These are phyloP conservation scores for Saturnia japonica DNA, from an alignment of 2,888 invertebrate genomes.

Conservation along the genomic window DNA sequence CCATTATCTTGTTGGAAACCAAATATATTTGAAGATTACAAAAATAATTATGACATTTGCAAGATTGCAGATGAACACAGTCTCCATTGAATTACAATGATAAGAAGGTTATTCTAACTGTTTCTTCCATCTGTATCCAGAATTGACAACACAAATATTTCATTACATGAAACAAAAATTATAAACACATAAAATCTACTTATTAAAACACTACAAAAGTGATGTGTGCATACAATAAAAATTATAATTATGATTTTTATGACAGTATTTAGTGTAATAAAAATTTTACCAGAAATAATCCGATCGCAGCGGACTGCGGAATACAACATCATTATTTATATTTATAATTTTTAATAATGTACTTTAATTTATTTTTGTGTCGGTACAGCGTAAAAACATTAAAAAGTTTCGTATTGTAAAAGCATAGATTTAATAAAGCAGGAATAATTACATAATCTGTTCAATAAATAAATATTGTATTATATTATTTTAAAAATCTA, in stretches of 20 bases:
- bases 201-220: slow-evolving; percentile 16
- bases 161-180: not conserved
- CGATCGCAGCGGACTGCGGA: slow-evolving; percentile 88
- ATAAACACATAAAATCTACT: slow-evolving; percentile 16
- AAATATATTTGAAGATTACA: no score
- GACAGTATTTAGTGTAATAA: slow-evolving; percentile 46
- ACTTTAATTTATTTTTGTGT: slow-evolving; percentile 29
- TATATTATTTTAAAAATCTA: no score
- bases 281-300: slow-evolving; percentile 87
- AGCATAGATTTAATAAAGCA: slow-evolving; percentile 8
- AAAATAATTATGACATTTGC: no score
- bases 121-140: not conserved
- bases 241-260: slow-evolving; percentile 44
- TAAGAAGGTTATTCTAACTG: not conserved
- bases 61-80: no score
- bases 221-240: slow-evolving; percentile 41
- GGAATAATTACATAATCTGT: no score
- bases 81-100: not conserved
- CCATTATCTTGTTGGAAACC: no score
- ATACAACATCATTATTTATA: slow-evolving; percentile 66
- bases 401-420: not conserved
- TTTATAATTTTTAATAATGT: slow-evolving; percentile 39
- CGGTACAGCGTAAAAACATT: slow-evolving; percentile 13
- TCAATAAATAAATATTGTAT: no score
- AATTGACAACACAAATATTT: not conserved